These are phyloP conservation scores for Macroglossus sobrinus DNA, from an alignment of 2,113 vertebrate genomes.

Conservation along the genomic window DNA sequence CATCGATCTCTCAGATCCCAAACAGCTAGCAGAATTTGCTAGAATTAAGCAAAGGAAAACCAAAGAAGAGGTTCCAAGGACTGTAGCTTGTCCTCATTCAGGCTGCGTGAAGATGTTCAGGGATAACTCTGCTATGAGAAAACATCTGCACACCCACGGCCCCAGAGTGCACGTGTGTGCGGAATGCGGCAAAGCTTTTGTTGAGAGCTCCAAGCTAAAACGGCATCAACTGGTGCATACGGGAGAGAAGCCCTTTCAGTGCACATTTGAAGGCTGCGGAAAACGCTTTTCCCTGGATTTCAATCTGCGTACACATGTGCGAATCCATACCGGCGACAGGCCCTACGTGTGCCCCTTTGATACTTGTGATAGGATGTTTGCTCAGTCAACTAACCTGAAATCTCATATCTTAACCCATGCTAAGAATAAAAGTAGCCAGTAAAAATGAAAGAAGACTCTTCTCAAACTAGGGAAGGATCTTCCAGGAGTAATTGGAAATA, in stretches of 20 bases:
- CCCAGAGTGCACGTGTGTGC: slow-evolving; percentile 92
- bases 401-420: slow-evolving; percentile 96
- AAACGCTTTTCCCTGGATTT: slow-evolving; percentile 98
- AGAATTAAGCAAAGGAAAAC: slow-evolving; percentile 92
- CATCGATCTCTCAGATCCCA: slow-evolving; percentile 95
- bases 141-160: slow-evolving; percentile 95
- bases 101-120: slow-evolving; percentile 97
- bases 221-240: slow-evolving; percentile 97
- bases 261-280: slow-evolving; percentile 96
- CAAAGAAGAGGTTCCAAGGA: slow-evolving; percentile 90
- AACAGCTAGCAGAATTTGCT: slow-evolving; percentile 95
- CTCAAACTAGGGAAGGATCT: slow-evolving; percentile 78
- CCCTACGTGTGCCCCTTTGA: slow-evolving; percentile 95
- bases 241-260: slow-evolving; percentile 97
- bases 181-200: slow-evolving; percentile 96
- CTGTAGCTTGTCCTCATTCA: slow-evolving; percentile 92
- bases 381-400: slow-evolving; percentile 97
- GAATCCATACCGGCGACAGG: slow-evolving; percentile 97
- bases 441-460: slow-evolving; percentile 75
- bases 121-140: slow-evolving; percentile 94
- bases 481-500: slow-evolving; percentile 81
- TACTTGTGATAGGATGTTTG: slow-evolving; percentile 93
- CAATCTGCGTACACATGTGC: slow-evolving; percentile 96
- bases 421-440: slow-evolving; percentile 94
- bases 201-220: slow-evolving; percentile 96